phyloP scores from a whole-genome alignment of 2,888 invertebrate genomes.

The Eremobia ochroleuca region DNA sequence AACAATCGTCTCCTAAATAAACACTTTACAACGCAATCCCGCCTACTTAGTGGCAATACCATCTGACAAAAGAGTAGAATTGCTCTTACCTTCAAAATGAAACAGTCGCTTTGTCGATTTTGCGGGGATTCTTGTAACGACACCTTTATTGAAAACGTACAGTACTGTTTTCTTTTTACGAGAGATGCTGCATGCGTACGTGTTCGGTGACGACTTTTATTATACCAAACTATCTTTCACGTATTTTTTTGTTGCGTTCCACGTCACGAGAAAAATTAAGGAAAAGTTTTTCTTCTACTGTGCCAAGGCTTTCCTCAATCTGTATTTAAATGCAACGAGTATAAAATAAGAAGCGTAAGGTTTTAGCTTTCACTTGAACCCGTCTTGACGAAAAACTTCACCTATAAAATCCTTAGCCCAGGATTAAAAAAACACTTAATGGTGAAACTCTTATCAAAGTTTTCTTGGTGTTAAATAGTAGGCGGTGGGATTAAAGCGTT shows the following conservation, averaged over 20 bases:
- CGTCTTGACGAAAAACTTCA: conserved; percentile 68
- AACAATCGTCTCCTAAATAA: conserved; percentile 75
- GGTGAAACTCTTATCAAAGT: conserved; percentile 71
- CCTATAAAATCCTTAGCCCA: conserved; percentile 69
- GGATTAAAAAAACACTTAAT: conserved; percentile 71
- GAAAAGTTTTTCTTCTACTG: conserved; percentile 43
- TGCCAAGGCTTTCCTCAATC: conserved; percentile 46
- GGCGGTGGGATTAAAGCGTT: conserved; percentile 72
- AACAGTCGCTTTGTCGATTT: conserved; percentile 87
- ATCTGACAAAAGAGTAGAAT: conserved; percentile 86
- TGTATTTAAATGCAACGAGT: conserved; percentile 61
- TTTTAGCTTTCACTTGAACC: conserved; percentile 69
- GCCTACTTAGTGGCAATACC: conserved; percentile 85
- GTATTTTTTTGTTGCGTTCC: conserved; percentile 43
- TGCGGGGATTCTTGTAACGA: conserved; percentile 82
- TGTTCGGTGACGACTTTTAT: conserved; percentile 70
- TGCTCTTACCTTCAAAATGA: conserved; percentile 86
- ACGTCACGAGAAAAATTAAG: conserved; percentile 50
- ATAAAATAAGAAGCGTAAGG: conserved; percentile 56
- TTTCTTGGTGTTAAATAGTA: conserved; percentile 75
- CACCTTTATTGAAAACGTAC: conserved; percentile 85
- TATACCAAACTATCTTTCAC: conserved; percentile 58
- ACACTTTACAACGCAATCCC: conserved; percentile 80
- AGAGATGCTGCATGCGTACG: conserved; percentile 69
- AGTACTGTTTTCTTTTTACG: conserved; percentile 77